A percentile compares a stretch with the other conserved stretches of the same genome.
These are phyloP conservation scores for Megaceryle maxima DNA, from an alignment of 2,113 vertebrate species.

Conservation along the genomic window DNA sequence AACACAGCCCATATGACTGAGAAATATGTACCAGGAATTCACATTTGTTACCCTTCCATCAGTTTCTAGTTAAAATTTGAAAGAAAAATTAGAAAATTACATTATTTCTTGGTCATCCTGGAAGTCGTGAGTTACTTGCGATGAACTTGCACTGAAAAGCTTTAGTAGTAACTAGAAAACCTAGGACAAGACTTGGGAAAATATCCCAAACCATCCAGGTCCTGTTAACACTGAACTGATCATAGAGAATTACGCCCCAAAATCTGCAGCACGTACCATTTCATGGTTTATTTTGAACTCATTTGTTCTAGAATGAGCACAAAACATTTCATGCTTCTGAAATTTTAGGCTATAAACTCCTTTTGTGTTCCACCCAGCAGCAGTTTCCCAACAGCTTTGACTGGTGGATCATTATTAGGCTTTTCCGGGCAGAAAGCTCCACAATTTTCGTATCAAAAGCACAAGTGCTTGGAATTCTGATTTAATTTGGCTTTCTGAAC, in stretches of 20 bases:
- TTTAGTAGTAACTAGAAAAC: neutral
- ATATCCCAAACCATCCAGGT: rapidly evolving
- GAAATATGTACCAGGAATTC: neutral
- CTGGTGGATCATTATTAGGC: rapidly evolving
- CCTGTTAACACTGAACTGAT: rapidly evolving
- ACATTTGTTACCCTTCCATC: neutral
- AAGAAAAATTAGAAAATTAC: neutral
- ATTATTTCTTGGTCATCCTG: neutral
- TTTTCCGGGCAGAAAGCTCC: neutral
- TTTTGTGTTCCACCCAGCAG: neutral
- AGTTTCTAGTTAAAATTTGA: neutral
- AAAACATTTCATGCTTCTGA: neutral
- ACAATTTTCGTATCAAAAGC: neutral
- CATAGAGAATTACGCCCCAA: rapidly evolving
- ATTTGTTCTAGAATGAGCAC: neutral
- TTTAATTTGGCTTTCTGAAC: neutral
- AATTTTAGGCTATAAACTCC: neutral
- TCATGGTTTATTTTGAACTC: rapidly evolving
- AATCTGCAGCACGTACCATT: rapidly evolving
- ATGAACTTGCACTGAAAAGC: neutral
- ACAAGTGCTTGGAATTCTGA: neutral
- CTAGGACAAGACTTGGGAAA: neutral
- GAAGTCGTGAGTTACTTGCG: neutral
- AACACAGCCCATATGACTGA: rapidly evolving
- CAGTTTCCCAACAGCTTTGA: neutral